Base-by-base conservation (phyloP, 2,113 vertebrate genomes). In the Pseudorhombus dupliciocellatus region DNA sequence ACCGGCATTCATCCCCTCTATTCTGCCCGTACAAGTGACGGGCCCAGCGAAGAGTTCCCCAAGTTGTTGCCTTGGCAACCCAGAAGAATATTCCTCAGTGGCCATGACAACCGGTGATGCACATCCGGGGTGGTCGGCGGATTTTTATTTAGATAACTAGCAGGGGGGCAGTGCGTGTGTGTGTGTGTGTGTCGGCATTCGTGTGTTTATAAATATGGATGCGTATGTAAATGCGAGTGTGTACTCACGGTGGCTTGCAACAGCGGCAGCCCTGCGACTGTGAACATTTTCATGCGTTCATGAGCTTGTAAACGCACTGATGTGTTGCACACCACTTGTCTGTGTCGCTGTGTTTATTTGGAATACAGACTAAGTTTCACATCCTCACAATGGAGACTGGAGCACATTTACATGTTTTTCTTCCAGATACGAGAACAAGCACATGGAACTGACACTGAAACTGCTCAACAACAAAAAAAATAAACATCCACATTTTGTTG, bases 61-160 rank as follows among this genome's bases (percentile, higher is more conserved):
- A 90, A 92, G 87, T 86, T 91, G 93, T 94, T 94, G 87, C 91
- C 89, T 82, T 86, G 89, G 89, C 88, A 94, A 94, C 93, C 78
- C 80, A 75, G 51, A 79, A 81, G 87, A 90, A 90, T 86, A 82
- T 92, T 92, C 83, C 73, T 75, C 25, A 8, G 92, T 93, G 88
- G 83, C 89, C 91, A 93, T 94, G 92, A 90, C 90, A 90, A 94
- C 91, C 31, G 52, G 61, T 92, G 92, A 94, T 93, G 92, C 90
- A 91, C 84, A 89, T 88, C 86, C 87, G 88, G 85, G 86, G 84
- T 87, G 75, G 84, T 84, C 31, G 78, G 85, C 63, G 71, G 83
- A 84, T 90, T 90, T 87, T 90, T 91, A 89, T 92, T 91, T 91
- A 89, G 87, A 88, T n/a, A 12, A 73, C 71, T 72, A 68, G 76